These are phyloP conservation scores for Circaetus gallicus DNA, from an alignment of 2,113 vertebrate species.

Conservation along the genomic window DNA sequence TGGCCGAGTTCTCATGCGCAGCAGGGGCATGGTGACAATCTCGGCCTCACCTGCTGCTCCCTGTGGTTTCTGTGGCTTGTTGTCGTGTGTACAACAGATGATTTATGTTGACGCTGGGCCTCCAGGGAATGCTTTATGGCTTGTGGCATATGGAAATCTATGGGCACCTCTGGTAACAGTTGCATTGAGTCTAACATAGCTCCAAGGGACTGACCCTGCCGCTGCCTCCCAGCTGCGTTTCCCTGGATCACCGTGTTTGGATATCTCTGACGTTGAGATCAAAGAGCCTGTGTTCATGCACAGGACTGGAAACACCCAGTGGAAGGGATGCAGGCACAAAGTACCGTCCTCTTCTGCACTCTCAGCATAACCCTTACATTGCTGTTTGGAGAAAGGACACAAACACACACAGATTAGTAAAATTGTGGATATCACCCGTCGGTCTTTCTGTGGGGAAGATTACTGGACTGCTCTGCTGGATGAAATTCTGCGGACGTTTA, in stretches of 20 bases:
- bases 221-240: background rate
- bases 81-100: background rate
- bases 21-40: background rate
- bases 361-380: background rate
- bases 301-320: background rate
- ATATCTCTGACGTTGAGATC: background rate
- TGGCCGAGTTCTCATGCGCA: background rate
- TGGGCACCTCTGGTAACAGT: background rate
- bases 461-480: background rate
- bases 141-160: background rate
- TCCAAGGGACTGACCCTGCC: background rate
- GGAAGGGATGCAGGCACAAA: background rate
- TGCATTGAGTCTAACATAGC: background rate
- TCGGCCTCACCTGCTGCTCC: background rate
- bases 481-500: background rate
- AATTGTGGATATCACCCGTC: background rate
- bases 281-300: background rate
- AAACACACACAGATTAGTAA: too few relatives aligned
- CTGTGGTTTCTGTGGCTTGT: background rate
- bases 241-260: background rate
- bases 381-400: background rate
- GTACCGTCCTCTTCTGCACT: rapidly evolving
- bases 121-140: background rate
- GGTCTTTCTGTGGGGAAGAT: background rate
- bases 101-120: background rate